Evolutionary conservation across 2,113 vertebrate species (phyloP).

Genomic region (Phaethon lepturus): DNA sequence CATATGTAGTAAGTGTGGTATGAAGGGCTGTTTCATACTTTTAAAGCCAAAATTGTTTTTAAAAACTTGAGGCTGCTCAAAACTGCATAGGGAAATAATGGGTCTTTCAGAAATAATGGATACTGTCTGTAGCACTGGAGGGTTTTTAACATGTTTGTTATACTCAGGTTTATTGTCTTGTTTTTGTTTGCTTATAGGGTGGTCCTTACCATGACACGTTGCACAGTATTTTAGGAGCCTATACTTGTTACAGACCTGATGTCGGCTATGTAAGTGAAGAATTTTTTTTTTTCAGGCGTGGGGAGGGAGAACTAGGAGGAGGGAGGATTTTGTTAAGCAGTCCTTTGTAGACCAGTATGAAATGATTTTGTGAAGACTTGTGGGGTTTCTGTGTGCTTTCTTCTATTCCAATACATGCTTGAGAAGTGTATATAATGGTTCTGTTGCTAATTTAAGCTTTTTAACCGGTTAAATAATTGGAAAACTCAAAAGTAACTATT

Average conservation of each 20-base stretch:
- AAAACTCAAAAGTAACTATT: background rate
- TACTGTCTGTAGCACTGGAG: background rate
- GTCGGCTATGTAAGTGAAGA: slow-evolving; percentile 91
- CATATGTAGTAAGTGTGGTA: background rate
- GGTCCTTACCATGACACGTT: slow-evolving; percentile 90
- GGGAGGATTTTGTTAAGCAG: background rate
- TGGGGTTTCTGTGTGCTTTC: background rate
- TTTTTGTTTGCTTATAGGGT: slow-evolving; percentile 77
- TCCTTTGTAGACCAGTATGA: background rate
- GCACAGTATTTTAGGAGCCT: slow-evolving; percentile 94
- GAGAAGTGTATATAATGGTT: background rate
- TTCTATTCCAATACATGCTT: background rate
- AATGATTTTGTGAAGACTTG: background rate
- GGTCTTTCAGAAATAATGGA: background rate
- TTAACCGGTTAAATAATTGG: background rate
- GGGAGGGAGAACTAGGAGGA: background rate
- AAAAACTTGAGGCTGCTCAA: background rate
- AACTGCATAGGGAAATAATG: background rate
- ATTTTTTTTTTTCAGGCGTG: background rate
- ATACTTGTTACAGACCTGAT: slow-evolving; percentile 94
- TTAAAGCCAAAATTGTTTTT: background rate
- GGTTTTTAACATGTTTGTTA: background rate
- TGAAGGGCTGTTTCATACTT: background rate
- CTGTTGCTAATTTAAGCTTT: background rate
- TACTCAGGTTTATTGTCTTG: background rate